Base-by-base conservation (phyloP, 2,888 invertebrate genomes). In the Acleris cristana region DNA sequence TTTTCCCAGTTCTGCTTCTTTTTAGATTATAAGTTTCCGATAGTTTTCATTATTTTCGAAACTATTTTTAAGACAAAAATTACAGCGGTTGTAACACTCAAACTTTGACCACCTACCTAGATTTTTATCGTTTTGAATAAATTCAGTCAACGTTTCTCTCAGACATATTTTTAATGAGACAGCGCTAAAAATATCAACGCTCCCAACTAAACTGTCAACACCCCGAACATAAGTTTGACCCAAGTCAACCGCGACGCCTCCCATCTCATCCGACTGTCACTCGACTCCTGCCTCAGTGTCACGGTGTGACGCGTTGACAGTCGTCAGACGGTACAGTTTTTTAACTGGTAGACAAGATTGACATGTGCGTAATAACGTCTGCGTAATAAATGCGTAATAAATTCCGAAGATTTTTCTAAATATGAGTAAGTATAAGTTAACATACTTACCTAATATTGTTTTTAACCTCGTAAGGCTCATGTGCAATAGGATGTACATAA, bases 251-350 rank as follows among this genome's bases (percentile, higher is more conserved):
- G 52, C 58, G 40, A 34, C 65, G 23, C 51, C 65, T 65, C 60
- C 55, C 60, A 65, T 55, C 60, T 55, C 60, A 40, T 65, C 44
- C 49, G 19, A 49, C 40, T 65, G 65, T 65, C 65, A 65, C 60
- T 54, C 64, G 59, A 58, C 34, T 60, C 64, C 58, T 34, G 48
- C 65, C 49, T 61, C 65, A 61, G 55, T 55, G 60, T 49, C 65
- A 48, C 40, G 59, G 30, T 49, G 55, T 60, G 65, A 60, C 49
- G 65, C 55, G 54, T 12, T 56, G 65, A 65, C 65, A 65, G 65
- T 58, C 45, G 51, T 48, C 51, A n/a, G 55, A 55, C 60, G 60
- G 48, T 49, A 64, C 59, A 55, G 49, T 65, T 65, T 65, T 51
- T 65, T 65, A 65, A 65, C 65, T 44, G 51, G 44, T 40, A 61